These are phyloP conservation scores for Panagrolaimus sp. DNA, from an alignment of 1,140 invertebrate genomes.

Conservation along the genomic window DNA sequence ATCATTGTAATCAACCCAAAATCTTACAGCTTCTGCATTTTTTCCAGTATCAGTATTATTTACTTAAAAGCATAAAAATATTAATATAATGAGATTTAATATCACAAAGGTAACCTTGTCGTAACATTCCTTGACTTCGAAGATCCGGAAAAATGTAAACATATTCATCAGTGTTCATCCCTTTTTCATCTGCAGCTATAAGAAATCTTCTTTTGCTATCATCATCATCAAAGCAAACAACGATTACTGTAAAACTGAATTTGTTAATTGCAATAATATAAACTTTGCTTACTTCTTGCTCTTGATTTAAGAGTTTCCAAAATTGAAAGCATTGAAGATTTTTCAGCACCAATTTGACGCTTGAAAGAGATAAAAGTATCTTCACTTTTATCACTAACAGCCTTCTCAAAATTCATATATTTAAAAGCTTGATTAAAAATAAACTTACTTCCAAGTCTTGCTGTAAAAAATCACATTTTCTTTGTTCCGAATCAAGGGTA, in stretches of 20 bases:
- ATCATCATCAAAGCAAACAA: conserved; percentile 31
- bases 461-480: conserved; percentile 35
- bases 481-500: conserved; percentile 16
- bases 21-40: conserved; percentile 7
- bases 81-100: background rate
- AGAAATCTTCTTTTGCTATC: conserved; percentile 31
- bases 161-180: conserved; percentile 33
- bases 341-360: conserved; percentile 17
- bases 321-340: conserved; percentile 14
- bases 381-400: background rate
- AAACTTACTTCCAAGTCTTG: conserved; percentile 25
- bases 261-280: background rate
- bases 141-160: conserved; percentile 32
- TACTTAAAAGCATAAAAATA: background rate
- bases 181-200: conserved; percentile 26
- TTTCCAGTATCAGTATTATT: background rate
- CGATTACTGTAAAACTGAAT: conserved; percentile 26
- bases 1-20: conserved; percentile 24
- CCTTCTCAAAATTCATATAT: conserved; percentile 1
- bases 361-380: conserved; percentile 23
- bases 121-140: conserved; percentile 37
- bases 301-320: conserved; percentile 10
- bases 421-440: background rate
- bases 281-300: conserved; percentile 14
- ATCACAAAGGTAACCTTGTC: conserved; percentile 20